Base-by-base conservation (phyloP, 2,113 vertebrate genomes). In the Pterophyllum scalare region DNA sequence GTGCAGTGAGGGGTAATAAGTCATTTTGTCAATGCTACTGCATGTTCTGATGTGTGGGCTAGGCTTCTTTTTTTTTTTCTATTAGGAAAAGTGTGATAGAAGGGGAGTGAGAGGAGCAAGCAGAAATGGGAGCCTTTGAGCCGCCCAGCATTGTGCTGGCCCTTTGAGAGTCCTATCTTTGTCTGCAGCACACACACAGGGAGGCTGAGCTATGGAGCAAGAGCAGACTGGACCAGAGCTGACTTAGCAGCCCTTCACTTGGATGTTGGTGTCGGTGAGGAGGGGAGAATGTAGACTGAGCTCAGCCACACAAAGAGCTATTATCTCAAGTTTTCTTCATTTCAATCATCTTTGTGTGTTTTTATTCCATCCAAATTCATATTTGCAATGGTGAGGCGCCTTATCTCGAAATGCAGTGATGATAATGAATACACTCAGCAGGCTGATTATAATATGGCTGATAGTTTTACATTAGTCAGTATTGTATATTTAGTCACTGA, bases 161-260 rank as follows among this genome's bases (percentile, higher is more conserved):
- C 89, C 87, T 92, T 90, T 93, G 92, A 93, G 90, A 92, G 81
- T 91, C 85, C 77, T 94, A 93, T 92, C 92, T 93, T 87, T 89
- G 88, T 90, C 89, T 76, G 85, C 91, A 91, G 90, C 81, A 90
- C 79, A 84, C 79, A 89, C 87, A 88, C 79, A 65, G 80, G 67
- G 78, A 92, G 77, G 74, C 85, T 91, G 88, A 89, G 88, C 79
- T 60, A 65, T 70, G 74, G 84, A 77, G 80, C 83, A 89, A 59
- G 77, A 77, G 78, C 72, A 76, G 59, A 58, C 87, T 80, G 85
- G 87, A 87, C 89, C 82, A 76, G 38, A 89, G 81, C 83, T 86
- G 81, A 88, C 88, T 91, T 80, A 79, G 86, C 67, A 80, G 61
- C 78, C 82, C 67, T 77, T 91, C 87, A 91, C 89, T 80, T 86